Conservation (phyloP, 2,113 vertebrate genomes). For the Lagopus muta region DNA sequence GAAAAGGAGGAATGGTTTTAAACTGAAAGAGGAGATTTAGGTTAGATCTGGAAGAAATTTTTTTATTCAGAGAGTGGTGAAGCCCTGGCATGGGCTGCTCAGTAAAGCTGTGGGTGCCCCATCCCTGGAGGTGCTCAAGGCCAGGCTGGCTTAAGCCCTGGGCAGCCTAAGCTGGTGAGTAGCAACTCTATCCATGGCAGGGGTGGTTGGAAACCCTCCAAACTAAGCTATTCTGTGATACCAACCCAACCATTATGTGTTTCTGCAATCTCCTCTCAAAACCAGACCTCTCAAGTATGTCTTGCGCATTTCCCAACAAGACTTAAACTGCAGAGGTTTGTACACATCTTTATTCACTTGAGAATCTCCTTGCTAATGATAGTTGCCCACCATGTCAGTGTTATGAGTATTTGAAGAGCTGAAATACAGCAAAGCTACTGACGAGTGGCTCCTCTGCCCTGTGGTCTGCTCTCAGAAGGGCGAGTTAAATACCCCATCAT, state of each 20-base stretch:
- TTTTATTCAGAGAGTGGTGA: too few species aligned
- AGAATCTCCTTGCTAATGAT: neutral
- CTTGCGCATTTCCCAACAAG: neutral
- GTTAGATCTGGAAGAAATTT: too few species aligned
- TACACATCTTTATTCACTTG: neutral
- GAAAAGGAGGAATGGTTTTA: too few species aligned
- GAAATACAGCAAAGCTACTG: neutral
- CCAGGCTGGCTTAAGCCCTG: too few species aligned
- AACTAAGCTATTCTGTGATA: neutral
- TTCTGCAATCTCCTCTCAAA: neutral
- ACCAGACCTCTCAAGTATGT: neutral
- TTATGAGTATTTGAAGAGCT: neutral
- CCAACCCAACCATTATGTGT: too few species aligned
- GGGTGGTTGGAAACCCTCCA: too few species aligned
- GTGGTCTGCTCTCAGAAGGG: neutral
- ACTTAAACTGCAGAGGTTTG: neutral
- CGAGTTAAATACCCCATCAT: neutral
- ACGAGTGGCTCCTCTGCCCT: neutral
- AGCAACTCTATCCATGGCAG: too few species aligned
- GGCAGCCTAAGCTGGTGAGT: too few species aligned
- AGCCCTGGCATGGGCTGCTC: too few species aligned
- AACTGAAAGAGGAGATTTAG: too few species aligned
- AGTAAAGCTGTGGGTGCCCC: too few species aligned
- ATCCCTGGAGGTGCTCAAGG: too few species aligned
- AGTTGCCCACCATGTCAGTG: neutral